These are phyloP conservation scores for Orientallactaga bullata DNA, from an alignment of 2,113 vertebrate species.

Conservation along the genomic window DNA sequence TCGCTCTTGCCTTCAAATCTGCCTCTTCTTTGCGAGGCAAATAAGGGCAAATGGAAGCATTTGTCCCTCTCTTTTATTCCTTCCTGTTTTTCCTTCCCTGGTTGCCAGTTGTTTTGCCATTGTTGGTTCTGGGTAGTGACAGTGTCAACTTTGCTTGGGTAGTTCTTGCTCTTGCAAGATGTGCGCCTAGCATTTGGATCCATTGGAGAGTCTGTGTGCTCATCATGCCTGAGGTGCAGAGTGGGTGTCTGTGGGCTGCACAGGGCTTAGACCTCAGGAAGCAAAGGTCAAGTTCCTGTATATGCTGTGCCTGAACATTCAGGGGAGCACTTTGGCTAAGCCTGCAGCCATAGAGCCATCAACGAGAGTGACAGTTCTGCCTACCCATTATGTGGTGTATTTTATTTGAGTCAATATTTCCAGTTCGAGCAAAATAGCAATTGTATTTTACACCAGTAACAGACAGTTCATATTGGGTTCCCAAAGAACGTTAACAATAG, in stretches of 20 bases:
- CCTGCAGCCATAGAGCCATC: conserved; percentile 47
- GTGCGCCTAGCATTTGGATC: conserved; percentile 8
- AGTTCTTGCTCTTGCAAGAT: conserved; percentile 11
- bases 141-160: accelerated
- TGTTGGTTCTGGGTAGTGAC: not conserved
- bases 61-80: conserved; percentile 80
- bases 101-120: not conserved
- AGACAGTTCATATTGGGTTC: conserved; percentile 68
- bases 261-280: not conserved
- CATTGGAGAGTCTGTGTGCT: not conserved
- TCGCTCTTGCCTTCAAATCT: conserved; percentile 75
- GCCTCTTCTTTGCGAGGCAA: conserved; percentile 84
- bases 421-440: conserved; percentile 71
- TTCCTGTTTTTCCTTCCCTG: conserved; percentile 65
- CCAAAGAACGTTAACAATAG: conserved; percentile 53
- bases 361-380: not conserved
- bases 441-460: conserved; percentile 47
- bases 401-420: conserved; percentile 79
- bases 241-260: not conserved
- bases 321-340: not conserved
- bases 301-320: not conserved
- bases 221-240: accelerated
- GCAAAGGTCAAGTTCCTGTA: conserved; percentile 51
- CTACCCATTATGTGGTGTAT: conserved; percentile 18
- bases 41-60: conserved; percentile 79